Base-by-base conservation (phyloP, 2,797 vertebrate genomes). In the Anguilla obscura region DNA sequence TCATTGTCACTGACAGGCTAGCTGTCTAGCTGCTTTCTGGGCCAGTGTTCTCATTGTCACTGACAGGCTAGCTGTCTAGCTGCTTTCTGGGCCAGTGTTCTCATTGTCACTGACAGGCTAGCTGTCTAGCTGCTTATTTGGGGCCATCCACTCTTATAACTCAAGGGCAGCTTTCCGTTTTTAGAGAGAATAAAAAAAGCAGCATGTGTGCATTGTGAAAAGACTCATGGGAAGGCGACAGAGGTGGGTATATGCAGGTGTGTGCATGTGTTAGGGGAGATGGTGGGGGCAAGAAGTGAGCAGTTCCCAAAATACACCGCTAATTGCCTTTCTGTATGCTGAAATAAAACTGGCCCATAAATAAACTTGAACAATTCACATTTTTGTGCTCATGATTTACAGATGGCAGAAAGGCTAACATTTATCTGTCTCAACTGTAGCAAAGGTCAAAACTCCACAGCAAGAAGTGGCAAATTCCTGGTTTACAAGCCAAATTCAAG, bases 111-210 rank as follows among this genome's bases (percentile, higher is more conserved):
- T 18, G 76, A 1, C n/a, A 21, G 40, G 76, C 8, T 90, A 92
- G 89, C 91, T 92, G 91, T 48, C 89, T 16, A 76, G 88, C 87
- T 91, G 30, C 92, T 88, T n/a, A n/a, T n/a, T n/a, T 87, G 89
- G 89, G 91, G 79, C 0, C 27, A n/a, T 85, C 85, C 90, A 24
- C 0, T 24, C 90, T 89, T 16, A 10, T 94, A 95, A 94, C 94
- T 90, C 93, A 58, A 71, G 91, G 91, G 87, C 92, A 90, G 90
- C 89, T 89, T 83, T 92, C 50, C 0, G 86, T 89, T 92, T 89
- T 92, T 89, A 90, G 89, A 60, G 91, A 92, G 88, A 3, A 0
- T 91, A 90, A 86, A 6, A n/a, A 0, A 14, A 56, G 92, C 89
- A 90, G 92, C 91, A 91, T 90, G 90, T 66, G 79, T 85, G 85